A percentile compares a stretch with the other conserved stretches of the same genome.
These are phyloP conservation scores for Oscheius sp. DNA, from an alignment of 2,888 invertebrate genomes.

Conservation along the genomic window DNA sequence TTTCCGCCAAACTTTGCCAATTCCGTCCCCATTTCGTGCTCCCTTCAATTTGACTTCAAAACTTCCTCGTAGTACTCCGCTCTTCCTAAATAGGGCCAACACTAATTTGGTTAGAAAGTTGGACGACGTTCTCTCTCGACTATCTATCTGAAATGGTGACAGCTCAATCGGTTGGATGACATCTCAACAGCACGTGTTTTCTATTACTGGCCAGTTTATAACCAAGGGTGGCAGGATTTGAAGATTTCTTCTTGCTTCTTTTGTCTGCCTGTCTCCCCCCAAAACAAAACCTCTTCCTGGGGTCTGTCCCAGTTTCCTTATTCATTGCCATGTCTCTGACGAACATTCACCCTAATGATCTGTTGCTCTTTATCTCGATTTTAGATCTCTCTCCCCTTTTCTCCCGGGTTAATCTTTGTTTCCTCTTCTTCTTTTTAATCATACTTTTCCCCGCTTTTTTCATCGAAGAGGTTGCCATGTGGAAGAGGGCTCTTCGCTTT, in stretches of 20 bases:
- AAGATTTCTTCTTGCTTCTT: no score
- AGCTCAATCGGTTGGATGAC: background rate
- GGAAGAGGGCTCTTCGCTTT: background rate
- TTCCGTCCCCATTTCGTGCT: slow-evolving; percentile 18
- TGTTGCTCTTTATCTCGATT: no score
- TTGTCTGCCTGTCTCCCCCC: no score
- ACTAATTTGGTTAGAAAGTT: no score
- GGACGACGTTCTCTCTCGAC: background rate
- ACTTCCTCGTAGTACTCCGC: slow-evolving; percentile 26
- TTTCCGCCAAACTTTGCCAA: background rate
- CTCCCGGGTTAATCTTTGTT: background rate
- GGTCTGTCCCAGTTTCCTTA: no score
- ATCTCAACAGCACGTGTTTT: background rate
- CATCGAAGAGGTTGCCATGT: background rate
- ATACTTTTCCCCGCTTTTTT: background rate
- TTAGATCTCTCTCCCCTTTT: background rate
- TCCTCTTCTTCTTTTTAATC: background rate
- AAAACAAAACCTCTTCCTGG: no score
- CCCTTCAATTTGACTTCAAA: slow-evolving; percentile 14
- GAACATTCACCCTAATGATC: no score
- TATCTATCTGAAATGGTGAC: background rate
- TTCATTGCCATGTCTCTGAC: no score
- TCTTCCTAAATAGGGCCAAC: background rate
- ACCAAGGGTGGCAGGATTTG: no score
- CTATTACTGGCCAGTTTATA: background rate